phyloP scores from a whole-genome alignment of 2,888 invertebrate species.

The Palloptera scutellata region DNA sequence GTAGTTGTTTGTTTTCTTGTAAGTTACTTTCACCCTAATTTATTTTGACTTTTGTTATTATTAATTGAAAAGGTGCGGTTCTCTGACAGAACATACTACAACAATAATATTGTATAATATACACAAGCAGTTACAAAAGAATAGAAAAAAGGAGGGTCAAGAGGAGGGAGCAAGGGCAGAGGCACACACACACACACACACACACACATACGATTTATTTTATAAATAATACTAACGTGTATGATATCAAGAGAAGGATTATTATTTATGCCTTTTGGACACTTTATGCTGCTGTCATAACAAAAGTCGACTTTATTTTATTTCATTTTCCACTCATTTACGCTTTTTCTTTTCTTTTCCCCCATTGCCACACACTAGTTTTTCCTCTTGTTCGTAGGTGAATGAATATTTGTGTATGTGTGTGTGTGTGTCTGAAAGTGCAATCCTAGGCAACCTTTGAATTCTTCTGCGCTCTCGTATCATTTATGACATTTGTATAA shows the following conservation, averaged over 20 bases:
- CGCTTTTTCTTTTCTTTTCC: neutral
- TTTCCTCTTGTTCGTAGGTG: conserved; percentile 9
- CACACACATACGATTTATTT: too few relatives aligned
- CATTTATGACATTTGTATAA: neutral
- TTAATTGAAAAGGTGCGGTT: conserved; percentile 15
- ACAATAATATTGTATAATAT: too few relatives aligned
- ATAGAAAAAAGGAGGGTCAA: too few relatives aligned
- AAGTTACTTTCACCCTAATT: conserved; percentile 2
- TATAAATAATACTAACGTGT: neutral
- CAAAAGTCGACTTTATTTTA: neutral
- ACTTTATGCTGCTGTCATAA: conserved; percentile 4
- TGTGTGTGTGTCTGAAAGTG: conserved; percentile 9
- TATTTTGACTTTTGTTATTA: conserved; percentile 16
- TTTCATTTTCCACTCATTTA: too few relatives aligned
- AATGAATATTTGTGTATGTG: neutral
- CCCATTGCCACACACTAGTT: neutral
- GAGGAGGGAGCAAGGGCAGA: too few relatives aligned
- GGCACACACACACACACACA: too few relatives aligned
- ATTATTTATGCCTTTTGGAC: conserved; percentile 1
- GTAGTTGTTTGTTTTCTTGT: neutral
- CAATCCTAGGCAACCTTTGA: neutral
- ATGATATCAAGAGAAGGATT: neutral
- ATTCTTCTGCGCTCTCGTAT: neutral
- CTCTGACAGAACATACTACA: neutral
- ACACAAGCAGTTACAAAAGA: too few relatives aligned